Base-by-base conservation (phyloP, 1,140 invertebrate genomes). In the Pseudoatta argentina region DNA sequence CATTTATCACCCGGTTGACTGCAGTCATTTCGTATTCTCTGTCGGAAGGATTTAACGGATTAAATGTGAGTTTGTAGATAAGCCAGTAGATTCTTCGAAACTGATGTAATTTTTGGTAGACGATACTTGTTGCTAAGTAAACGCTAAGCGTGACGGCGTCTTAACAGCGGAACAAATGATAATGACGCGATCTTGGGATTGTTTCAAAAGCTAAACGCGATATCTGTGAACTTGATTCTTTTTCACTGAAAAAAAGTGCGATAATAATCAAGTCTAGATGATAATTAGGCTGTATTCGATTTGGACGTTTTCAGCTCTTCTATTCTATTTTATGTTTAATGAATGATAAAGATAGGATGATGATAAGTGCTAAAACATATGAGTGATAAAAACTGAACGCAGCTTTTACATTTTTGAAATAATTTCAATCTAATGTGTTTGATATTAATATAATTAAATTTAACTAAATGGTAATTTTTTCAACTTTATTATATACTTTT, bases 151-250 rank as follows among this genome's bases (percentile, higher is more conserved):
- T 16, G 59, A 14, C 7, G 10, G 18, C n/a, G 1, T 67, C 21
- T 79, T 44, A 39, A 69, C 12, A 39, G 14, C n/a, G 24, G 7
- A 85, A 66, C 64, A 85, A 72, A 90, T 89, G 78, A 89, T 88
- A 90, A 85, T 85, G 72, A 66, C 30, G 63, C 63, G 77, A 72
- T 85, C 85, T 91, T 93, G 93, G 91, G 93, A 91, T 64, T 71
- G 87, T 90, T 93, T 93, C 90, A 93, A 92, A 89, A 82, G 76
- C 86, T 66, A 88, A 91, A 91, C 73, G 85, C 90, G 87, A 92
- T 89, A 93, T 88, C 87, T 85, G 85, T 79, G 92, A 93, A 91
- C 91, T 91, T 86, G 91, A 61, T 89, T 91, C 90, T 55, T 83
- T 73, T 44, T 77, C 51, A 10, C 39, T 44, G 8, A 44, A 44